A percentile compares a stretch with the other conserved stretches of the same genome.
These are phyloP conservation scores for Acanthopagrus latus DNA, from an alignment of 2,797 vertebrate species.

Conservation along the genomic window DNA sequence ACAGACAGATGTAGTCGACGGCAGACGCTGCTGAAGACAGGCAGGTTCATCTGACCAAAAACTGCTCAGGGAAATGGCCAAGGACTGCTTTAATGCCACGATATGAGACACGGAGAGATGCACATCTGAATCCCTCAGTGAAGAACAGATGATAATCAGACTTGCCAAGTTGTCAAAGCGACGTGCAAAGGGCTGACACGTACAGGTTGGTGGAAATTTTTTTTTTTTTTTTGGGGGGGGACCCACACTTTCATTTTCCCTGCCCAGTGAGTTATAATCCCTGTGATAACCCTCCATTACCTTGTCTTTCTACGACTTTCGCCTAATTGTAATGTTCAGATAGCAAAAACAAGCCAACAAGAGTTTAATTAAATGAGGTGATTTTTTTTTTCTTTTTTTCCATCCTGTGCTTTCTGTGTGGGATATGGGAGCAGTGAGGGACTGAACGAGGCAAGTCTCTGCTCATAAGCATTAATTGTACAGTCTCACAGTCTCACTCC, in stretches of 20 bases:
- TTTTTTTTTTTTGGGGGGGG: not conserved
- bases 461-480: conserved; percentile 73
- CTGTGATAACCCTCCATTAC: conserved; percentile 8
- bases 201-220: conserved; percentile 1
- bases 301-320: conserved; percentile 24
- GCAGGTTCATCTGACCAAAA: conserved; percentile 28
- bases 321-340: conserved; percentile 40
- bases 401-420: conserved; percentile 25
- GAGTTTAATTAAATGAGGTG: conserved; percentile 57
- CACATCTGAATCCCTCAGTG: conserved; percentile 32
- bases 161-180: conserved; percentile 36
- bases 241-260: not conserved
- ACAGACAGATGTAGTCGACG: conserved; percentile 23
- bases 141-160: conserved; percentile 24
- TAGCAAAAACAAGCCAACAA: conserved; percentile 43
- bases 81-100: conserved; percentile 26
- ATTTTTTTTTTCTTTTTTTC: conserved; percentile 22
- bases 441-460: conserved; percentile 55
- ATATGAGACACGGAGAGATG: conserved; percentile 22
- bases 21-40: conserved; percentile 23
- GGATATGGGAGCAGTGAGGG: conserved; percentile 24
- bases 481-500: conserved; percentile 56
- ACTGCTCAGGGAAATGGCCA: not conserved
- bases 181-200: not conserved
- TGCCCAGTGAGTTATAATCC: not conserved